A percentile compares a stretch with the other conserved stretches of the same genome.
phyloP scores from a whole-genome alignment of 2,888 invertebrate species.

The Tachina lurida region DNA sequence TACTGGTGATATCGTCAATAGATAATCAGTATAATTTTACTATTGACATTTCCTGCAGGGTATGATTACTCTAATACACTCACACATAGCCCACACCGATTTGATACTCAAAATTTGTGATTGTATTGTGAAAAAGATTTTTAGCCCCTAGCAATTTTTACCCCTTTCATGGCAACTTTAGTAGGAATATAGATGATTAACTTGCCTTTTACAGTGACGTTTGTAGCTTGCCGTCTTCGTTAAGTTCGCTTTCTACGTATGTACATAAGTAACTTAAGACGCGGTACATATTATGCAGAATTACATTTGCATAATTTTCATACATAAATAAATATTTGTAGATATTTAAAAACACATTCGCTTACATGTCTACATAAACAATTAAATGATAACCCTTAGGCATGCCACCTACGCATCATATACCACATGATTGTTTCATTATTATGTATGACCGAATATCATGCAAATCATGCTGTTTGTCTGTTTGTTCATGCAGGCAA shows the following conservation, averaged over 20 bases:
- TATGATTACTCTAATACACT: too few species aligned
- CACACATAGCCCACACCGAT: too few species aligned
- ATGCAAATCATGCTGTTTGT: constrained; percentile 69
- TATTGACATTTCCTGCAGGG: too few species aligned
- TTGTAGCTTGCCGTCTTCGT: not conserved
- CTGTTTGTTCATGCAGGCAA: constrained; percentile 37
- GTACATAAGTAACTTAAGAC: constrained; percentile 5
- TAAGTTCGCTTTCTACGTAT: not conserved
- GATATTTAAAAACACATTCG: not conserved
- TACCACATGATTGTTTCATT: constrained; percentile 67
- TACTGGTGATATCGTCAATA: too few species aligned
- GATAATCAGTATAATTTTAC: too few species aligned
- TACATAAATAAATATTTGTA: constrained; percentile 1
- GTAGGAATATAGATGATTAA: too few species aligned
- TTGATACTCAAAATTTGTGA: too few species aligned
- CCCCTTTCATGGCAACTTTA: too few species aligned
- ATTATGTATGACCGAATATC: constrained; percentile 70
- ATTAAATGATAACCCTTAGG: constrained; percentile 69
- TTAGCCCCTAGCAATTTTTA: too few species aligned
- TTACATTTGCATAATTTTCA: constrained; percentile 10
- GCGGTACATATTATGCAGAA: constrained; percentile 4
- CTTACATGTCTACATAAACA: constrained; percentile 17
- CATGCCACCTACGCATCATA: constrained; percentile 70
- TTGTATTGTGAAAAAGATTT: too few species aligned
- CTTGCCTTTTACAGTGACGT: too few species aligned